Conservation (phyloP, 2,888 invertebrate species). For the Zelleria hepariella region DNA sequence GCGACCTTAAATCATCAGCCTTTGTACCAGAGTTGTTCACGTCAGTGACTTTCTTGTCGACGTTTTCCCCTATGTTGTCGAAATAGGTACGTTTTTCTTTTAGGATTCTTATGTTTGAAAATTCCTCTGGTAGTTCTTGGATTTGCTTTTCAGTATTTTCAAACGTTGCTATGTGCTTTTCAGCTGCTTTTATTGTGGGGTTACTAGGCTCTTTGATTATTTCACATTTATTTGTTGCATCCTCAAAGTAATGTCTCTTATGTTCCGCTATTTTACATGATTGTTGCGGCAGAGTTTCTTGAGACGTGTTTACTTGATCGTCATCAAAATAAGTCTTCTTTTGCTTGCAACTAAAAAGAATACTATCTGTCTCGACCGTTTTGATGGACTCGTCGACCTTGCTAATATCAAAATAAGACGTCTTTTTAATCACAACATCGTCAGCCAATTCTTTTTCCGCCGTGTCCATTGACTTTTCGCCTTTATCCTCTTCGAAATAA, state of each 20-base stretch:
- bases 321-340: background rate
- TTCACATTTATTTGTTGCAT: background rate
- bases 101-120: background rate
- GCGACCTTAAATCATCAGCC: constrained; percentile 34
- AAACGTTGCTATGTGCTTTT: background rate
- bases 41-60: constrained; percentile 16
- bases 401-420: background rate
- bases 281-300: background rate
- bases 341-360: background rate
- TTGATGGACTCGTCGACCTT: background rate
- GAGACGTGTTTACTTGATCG: background rate
- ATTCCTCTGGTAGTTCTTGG: background rate
- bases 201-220: background rate
- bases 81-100: constrained; percentile 34
- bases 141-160: background rate
- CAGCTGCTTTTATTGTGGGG: background rate
- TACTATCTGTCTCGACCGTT: background rate
- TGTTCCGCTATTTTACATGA: background rate
- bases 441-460: background rate
- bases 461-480: background rate
- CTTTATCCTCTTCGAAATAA: constrained; percentile 21
- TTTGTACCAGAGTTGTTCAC: constrained; percentile 17
- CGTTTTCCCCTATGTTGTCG: too few relatives aligned
- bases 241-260: background rate
- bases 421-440: background rate